Base-by-base conservation (phyloP, 2,113 vertebrate genomes). In the Tupaia chinensis region DNA sequence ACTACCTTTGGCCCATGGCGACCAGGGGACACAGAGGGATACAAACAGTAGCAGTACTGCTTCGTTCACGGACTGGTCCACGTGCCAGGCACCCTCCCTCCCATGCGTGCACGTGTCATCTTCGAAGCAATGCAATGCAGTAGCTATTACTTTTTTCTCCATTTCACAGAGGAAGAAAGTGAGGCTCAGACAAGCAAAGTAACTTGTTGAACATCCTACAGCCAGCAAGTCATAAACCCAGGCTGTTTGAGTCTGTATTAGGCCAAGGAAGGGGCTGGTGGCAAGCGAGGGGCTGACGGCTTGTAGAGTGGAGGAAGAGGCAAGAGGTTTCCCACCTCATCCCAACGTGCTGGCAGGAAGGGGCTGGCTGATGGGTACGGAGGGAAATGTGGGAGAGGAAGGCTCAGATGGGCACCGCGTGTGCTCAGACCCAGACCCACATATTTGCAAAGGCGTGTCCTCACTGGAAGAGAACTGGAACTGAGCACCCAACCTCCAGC, bases 101-200 rank as follows among this genome's bases (percentile, higher is more conserved):
- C 23, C 74, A 17, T 16, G 27, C 65, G 10, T 0, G 5, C 23
- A 11, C 54, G 2, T 60, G 25, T 58, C 16, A 4, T 69, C 56
- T n/a, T 74, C 87, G 63, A 86, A 65, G 7, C 61, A 56, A 74
- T 15, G 44, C 73, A 34, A 0, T 9, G 29, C 60, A 29, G 65
- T 1, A 15, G 12, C 9, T 22, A 1, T 27, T 29, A 4, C 9
- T 16, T 66, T 53, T 9, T 19, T 23, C 60, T 74, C 61, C 53
- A 56, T 72, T 80, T 72, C 81, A 87, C 32, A 22, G 77, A 74
- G 22, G 74, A 82, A 78, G 15, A 89, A 53, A 58, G 56, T 32
- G 54, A 85, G 63, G 16, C 70, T 94, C 93, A 76, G 91, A 95
- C 82, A 91, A 74, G 74, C 61, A 22, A 91, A 63, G 54, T 27